phyloP scores from a whole-genome alignment of 2,113 vertebrate species.

The Ophiodon elongatus region DNA sequence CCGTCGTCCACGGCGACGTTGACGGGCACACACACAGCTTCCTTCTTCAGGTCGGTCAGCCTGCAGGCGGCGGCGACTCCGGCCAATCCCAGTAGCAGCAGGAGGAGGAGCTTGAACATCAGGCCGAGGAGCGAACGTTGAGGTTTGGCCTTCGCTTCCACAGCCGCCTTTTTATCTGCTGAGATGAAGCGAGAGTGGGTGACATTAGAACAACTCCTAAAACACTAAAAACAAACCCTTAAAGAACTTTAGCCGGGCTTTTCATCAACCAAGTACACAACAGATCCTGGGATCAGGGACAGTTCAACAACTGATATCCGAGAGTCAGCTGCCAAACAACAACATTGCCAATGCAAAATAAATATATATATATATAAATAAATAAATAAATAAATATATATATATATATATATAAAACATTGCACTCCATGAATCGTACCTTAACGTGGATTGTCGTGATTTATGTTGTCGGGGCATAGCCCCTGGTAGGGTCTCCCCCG shows the following conservation, averaged over 20 bases:
- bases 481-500: no score
- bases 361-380: no score
- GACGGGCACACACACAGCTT: slow-evolving; percentile 86
- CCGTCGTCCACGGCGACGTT: slow-evolving; percentile 86
- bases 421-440: no score
- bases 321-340: no score
- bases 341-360: no score
- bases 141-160: slow-evolving; percentile 53
- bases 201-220: background rate
- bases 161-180: slow-evolving; percentile 71
- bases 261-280: background rate
- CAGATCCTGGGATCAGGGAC: background rate
- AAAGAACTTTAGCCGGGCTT: background rate
- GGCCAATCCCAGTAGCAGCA: slow-evolving; percentile 83
- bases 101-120: slow-evolving; percentile 84
- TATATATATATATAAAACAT: no score
- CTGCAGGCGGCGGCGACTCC: slow-evolving; percentile 83
- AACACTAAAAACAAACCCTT: background rate
- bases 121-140: slow-evolving; percentile 72
- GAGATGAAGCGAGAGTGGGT: background rate
- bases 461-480: no score
- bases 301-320: background rate
- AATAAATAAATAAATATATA: no score
- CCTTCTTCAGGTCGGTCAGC: slow-evolving; percentile 87
- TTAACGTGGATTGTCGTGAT: no score